Conservation (phyloP, 2,888 invertebrate species). For the Ochlodes sylvanus region DNA sequence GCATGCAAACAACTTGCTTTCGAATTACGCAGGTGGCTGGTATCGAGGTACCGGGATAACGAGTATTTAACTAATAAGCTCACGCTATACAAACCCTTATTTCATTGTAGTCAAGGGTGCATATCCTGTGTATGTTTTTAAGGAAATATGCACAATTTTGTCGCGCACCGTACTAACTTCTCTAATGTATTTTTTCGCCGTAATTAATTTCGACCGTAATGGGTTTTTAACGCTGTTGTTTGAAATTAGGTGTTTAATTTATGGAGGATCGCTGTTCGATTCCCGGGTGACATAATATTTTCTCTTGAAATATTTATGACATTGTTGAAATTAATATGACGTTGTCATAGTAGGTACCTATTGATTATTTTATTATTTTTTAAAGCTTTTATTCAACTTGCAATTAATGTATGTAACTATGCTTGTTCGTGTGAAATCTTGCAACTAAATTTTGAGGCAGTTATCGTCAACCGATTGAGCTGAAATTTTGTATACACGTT, state of each 20-base stretch:
- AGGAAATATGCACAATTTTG: constrained; percentile 8
- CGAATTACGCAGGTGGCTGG: constrained; percentile 48
- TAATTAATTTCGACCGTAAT: constrained; percentile 51
- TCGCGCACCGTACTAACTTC: constrained; percentile 26
- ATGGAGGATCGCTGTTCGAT: constrained; percentile 37
- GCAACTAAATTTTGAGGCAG: no score
- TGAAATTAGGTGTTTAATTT: constrained; percentile 40
- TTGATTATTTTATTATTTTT: background rate
- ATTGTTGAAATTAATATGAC: constrained; percentile 31
- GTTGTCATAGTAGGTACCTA: background rate
- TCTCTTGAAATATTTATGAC: constrained; percentile 36
- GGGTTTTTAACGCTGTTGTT: constrained; percentile 49
- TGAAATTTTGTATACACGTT: no score
- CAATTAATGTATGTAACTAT: no score
- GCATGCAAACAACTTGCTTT: constrained; percentile 49
- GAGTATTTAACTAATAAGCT: constrained; percentile 1
- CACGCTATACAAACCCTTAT: constrained; percentile 11
- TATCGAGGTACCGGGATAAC: constrained; percentile 18
- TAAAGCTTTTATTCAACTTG: no score
- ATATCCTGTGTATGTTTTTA: constrained; percentile 2
- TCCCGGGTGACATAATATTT: constrained; percentile 42
- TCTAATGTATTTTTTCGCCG: constrained; percentile 48
- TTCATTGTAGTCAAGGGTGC: background rate
- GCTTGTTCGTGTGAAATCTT: no score
- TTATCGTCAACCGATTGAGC: no score